phyloP scores from a whole-genome alignment of 2,888 invertebrate genomes.

The Leptopterna dolabrata region DNA sequence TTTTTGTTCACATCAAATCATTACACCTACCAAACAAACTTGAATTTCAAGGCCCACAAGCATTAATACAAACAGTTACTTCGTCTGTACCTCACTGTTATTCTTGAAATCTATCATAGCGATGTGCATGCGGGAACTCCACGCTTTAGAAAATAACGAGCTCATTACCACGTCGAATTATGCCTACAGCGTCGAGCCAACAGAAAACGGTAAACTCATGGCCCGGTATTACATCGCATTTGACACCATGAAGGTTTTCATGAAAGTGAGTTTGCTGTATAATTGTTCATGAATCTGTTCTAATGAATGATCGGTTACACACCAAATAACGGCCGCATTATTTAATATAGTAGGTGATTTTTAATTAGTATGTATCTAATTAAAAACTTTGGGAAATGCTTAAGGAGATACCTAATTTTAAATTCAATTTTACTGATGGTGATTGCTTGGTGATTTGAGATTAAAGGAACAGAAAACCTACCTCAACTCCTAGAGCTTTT shows the following conservation, averaged over 20 bases:
- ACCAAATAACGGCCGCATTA: no score
- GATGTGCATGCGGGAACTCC: slow-evolving; percentile 78
- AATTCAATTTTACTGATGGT: not conserved
- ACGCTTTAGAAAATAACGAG: slow-evolving; percentile 74
- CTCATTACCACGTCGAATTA: slow-evolving; percentile 74
- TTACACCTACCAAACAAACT: no score
- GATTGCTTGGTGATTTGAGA: slow-evolving; percentile 66
- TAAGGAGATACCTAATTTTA: not conserved
- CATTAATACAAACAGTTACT: no score
- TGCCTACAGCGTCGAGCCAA: slow-evolving; percentile 72
- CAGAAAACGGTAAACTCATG: slow-evolving; percentile 65
- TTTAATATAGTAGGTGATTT: no score
- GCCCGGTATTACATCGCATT: slow-evolving; percentile 70
- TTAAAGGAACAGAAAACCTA: slow-evolving; percentile 72
- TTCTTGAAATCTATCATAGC: slow-evolving; percentile 68
- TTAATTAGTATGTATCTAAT: no score
- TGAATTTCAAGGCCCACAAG: no score
- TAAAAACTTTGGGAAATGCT: no score
- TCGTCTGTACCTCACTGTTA: slow-evolving; percentile 58
- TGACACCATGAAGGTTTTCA: slow-evolving; percentile 80
- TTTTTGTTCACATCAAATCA: no score
- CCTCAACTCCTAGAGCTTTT: slow-evolving; percentile 71
- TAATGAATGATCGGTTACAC: no score
- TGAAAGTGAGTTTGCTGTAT: slow-evolving; percentile 69
- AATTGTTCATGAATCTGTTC: not conserved